Conservation (phyloP, 2,797 vertebrate genomes). For the Lagocephalus sceleratus region DNA sequence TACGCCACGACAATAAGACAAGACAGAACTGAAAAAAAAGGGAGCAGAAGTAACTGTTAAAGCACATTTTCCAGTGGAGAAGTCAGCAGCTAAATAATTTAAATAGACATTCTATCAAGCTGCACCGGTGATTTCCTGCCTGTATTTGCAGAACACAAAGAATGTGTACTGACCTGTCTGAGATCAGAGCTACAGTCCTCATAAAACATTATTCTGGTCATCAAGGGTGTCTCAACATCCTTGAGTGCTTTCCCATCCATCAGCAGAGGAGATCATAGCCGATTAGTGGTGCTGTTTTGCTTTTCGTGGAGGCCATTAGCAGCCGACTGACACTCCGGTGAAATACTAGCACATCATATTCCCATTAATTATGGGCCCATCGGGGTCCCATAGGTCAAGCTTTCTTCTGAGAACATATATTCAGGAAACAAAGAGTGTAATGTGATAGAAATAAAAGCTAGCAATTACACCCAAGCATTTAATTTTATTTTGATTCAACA, state of each 20-base stretch:
- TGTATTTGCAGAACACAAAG: slow-evolving; percentile 8
- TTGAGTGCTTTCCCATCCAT: slow-evolving; percentile 55
- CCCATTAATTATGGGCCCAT: not conserved
- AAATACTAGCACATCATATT: slow-evolving; percentile 11
- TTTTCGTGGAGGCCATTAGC: slow-evolving; percentile 28
- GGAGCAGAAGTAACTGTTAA: slow-evolving; percentile 5
- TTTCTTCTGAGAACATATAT: not conserved
- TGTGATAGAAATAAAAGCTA: not conserved
- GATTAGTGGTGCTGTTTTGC: slow-evolving; percentile 39
- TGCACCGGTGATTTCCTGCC: slow-evolving; percentile 13
- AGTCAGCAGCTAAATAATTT: too few species aligned
- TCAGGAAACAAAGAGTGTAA: not conserved
- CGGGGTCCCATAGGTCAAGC: not conserved
- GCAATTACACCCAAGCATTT: not conserved
- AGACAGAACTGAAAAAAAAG: slow-evolving; percentile 27
- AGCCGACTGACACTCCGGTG: slow-evolving; percentile 20
- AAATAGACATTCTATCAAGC: not conserved
- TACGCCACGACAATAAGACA: slow-evolving; percentile 58
- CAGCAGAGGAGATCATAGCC: slow-evolving; percentile 39
- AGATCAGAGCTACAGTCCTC: slow-evolving; percentile 16
- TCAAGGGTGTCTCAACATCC: slow-evolving; percentile 26
- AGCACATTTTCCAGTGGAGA: too few species aligned
- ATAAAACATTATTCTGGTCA: slow-evolving; percentile 14
- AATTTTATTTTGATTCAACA: not conserved
- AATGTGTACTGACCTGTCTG: slow-evolving; percentile 31